These are phyloP conservation scores for Cataglyphis albicans DNA, from an alignment of 2,888 invertebrate species.

Conservation along the genomic window DNA sequence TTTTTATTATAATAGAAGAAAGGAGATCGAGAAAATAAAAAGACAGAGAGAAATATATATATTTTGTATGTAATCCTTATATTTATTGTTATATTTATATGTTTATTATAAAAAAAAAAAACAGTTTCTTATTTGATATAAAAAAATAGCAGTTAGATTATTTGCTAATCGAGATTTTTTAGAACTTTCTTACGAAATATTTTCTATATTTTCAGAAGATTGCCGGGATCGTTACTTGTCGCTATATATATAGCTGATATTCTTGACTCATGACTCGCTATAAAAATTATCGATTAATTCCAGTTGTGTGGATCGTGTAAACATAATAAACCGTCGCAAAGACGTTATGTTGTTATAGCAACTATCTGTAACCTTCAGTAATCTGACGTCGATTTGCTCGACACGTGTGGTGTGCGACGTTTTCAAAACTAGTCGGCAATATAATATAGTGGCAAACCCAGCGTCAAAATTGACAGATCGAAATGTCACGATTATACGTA, in stretches of 20 bases:
- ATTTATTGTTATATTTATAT: not conserved
- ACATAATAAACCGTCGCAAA: not conserved
- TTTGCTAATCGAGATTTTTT: not conserved
- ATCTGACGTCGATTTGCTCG: not conserved
- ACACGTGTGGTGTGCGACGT: not conserved
- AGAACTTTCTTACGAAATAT: not conserved
- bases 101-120: not conserved
- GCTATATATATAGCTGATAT: not conserved
- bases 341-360: constrained; percentile 30
- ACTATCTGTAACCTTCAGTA: not conserved
- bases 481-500: constrained; percentile 77
- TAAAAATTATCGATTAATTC: not conserved
- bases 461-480: not conserved
- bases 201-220: not conserved
- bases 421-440: not conserved
- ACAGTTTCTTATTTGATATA: not conserved
- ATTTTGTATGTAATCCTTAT: too few relatives aligned
- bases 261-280: not conserved
- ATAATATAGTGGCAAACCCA: not conserved
- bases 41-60: too few relatives aligned
- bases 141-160: not conserved
- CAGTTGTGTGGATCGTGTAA: not conserved
- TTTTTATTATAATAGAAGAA: not conserved
- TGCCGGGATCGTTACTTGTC: not conserved
- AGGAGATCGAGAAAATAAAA: too few relatives aligned